Evolutionary conservation across 2,113 vertebrate species (phyloP).

Genomic region (Platysteira castanea): DNA sequence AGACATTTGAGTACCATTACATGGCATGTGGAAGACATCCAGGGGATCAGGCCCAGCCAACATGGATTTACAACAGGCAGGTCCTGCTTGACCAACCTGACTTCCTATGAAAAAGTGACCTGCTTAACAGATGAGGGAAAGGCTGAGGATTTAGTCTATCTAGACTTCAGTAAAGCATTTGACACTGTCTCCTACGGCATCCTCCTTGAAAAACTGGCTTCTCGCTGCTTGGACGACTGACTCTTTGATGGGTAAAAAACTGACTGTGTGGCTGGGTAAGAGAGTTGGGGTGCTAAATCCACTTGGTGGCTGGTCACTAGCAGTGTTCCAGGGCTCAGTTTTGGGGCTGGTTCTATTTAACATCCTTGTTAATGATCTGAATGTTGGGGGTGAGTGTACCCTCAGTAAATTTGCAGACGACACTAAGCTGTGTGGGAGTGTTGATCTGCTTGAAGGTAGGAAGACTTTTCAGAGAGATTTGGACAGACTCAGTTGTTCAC

Average conservation of each 20-base stretch:
- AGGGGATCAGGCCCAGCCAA: neutral
- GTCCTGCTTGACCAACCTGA: neutral
- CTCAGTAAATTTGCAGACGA: neutral
- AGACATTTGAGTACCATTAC: neutral
- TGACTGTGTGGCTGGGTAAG: neutral
- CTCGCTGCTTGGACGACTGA: rapidly evolving
- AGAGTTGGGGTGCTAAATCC: neutral
- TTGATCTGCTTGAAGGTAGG: neutral
- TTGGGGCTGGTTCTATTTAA: neutral
- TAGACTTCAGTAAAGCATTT: neutral
- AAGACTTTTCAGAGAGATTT: neutral
- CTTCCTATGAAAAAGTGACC: too few species aligned
- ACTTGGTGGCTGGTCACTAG: too few species aligned
- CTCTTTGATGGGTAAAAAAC: neutral
- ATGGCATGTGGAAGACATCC: neutral
- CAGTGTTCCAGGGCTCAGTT: neutral
- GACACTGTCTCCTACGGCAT: too few species aligned
- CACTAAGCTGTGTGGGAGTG: too few species aligned
- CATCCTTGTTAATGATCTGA: neutral
- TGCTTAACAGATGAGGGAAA: neutral
- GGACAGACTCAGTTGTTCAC: neutral
- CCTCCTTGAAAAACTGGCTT: too few species aligned
- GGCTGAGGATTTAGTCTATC: neutral
- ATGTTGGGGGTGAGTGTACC: too few species aligned
- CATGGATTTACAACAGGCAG: neutral